A percentile compares a stretch with the other conserved stretches of the same genome.
Evolutionary conservation across 64 coral and sea anemone species (phyloP).

Genomic region (Porites lutea): DNA sequence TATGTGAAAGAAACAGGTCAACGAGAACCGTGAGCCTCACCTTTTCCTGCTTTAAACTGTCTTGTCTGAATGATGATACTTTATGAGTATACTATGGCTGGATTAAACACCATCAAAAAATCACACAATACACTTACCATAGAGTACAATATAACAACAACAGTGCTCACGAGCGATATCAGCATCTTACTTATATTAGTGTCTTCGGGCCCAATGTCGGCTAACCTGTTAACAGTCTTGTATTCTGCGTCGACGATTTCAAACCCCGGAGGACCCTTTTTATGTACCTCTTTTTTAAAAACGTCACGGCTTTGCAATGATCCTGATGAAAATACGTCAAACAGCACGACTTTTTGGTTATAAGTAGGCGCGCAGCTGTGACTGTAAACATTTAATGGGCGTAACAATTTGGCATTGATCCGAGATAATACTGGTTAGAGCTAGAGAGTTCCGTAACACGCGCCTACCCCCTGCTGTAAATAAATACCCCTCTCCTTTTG

Average conservation of each 20-base stretch:
- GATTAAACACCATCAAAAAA: not conserved
- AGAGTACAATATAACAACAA: not conserved
- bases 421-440: not conserved
- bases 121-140: not conserved
- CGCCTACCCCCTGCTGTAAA: not conserved
- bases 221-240: too few species aligned
- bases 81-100: not conserved
- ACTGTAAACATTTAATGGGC: not conserved
- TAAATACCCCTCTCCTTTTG: too few species aligned
- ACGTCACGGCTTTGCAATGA: too few species aligned
- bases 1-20: too few species aligned
- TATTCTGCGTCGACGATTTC: too few species aligned
- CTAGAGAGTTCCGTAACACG: not conserved
- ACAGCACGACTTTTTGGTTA: not conserved
- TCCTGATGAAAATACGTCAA: too few species aligned
- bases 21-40: too few species aligned
- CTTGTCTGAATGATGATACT: not conserved
- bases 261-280: too few species aligned
- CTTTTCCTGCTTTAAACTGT: not conserved
- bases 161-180: constrained; percentile 1
- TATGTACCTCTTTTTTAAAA: too few species aligned
- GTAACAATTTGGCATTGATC: not conserved
- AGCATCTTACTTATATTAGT: not conserved
- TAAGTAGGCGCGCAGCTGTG: not conserved
- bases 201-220: not conserved